Percentiles rank a stretch among this genome's conserved stretches.
Evolutionary conservation across 1,140 invertebrate species (phyloP).

Genomic region (Lordiphosa stackelbergi): DNA sequence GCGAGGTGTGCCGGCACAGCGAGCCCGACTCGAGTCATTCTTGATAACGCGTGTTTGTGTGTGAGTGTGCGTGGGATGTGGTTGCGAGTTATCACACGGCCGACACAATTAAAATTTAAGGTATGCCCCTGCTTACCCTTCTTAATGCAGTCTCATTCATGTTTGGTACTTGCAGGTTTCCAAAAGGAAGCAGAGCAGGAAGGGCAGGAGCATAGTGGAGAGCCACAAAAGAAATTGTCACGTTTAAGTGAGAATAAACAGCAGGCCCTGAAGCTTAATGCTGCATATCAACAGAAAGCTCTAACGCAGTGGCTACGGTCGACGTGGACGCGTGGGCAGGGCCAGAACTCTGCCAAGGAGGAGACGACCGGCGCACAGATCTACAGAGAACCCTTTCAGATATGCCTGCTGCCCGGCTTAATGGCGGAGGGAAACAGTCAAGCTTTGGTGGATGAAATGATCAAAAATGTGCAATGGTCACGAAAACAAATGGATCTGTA

Average conservation of each 20-base stretch:
- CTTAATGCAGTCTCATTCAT: slow-evolving; percentile 71
- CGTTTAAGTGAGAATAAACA: slow-evolving; percentile 23
- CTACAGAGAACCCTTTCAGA: slow-evolving; percentile 61
- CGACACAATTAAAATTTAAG: slow-evolving; percentile 64
- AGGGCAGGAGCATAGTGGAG: slow-evolving; percentile 13
- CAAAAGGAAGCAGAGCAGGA: slow-evolving; percentile 12
- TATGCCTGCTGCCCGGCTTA: slow-evolving; percentile 58
- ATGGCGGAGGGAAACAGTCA: slow-evolving; percentile 29
- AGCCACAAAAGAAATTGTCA: slow-evolving; percentile 47
- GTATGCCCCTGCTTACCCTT: slow-evolving; percentile 46
- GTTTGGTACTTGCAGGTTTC: slow-evolving; percentile 50
- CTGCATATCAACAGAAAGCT: slow-evolving; percentile 39
- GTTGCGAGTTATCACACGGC: slow-evolving; percentile 6
- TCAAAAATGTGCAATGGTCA: slow-evolving; percentile 81
- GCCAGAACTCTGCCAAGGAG: slow-evolving; percentile 26
- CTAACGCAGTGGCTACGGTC: slow-evolving; percentile 50
- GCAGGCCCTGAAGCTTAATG: slow-evolving; percentile 30
- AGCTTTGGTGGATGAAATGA: slow-evolving; percentile 62
- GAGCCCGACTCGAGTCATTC: slow-evolving; percentile 23
- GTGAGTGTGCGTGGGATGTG: slow-evolving; percentile 28
- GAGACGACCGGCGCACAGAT: slow-evolving; percentile 46
- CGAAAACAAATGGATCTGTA: slow-evolving; percentile 84
- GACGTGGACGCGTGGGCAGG: slow-evolving; percentile 25
- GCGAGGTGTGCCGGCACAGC: slow-evolving; percentile 53
- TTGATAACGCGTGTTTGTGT: slow-evolving; percentile 44